Evolutionary conservation across 2,888 invertebrate genomes (phyloP), one percentile per base, ranked within the genome.

Genomic region (Eretmocerus hayati): DNA sequence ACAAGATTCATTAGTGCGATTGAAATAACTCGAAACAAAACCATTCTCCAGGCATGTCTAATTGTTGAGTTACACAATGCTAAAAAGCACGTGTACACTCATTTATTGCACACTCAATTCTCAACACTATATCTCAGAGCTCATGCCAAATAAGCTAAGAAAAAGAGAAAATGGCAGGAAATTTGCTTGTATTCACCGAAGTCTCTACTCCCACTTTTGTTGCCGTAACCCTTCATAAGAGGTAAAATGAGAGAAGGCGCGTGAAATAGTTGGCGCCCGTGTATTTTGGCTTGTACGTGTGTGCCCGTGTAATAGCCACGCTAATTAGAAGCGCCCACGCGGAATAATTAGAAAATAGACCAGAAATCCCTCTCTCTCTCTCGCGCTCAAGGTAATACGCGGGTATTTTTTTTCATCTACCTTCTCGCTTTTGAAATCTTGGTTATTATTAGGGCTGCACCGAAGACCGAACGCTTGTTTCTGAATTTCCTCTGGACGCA

Each of bases 291-390:
- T 41, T 46, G 42, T 45, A 46, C 43, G 43, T 48, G 45, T 48
- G 45, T 39, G 52, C 40, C 30, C 45, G 31, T 46, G 56, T 58
- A 60, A 54, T 48, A 42, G 48, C 56, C 55, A 59, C 58, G 59
- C 61, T 62, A 63, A 64, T 64, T 62, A 62, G 63, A 62, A 57
- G 54, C 62, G 61, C 56, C 59, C 59, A 58, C 56, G 54, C 56
- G 61, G 61, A 64, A 62, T 62, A 64, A 63, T 62, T 63, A 62
- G 61, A 63, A 63, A 63, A 63, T 62, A 62, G 62, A 58, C 58
- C 55, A 54, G 46, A n/a, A n/a, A n/a, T n/a, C n/a, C n/a, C n/a
- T n/a, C n/a, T n/a, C 50, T 37, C 41, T 40, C 46, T 26, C 26
- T 26, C 42, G 38, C 42, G n/a, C n/a, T n/a, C 36, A 50, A 46